These are phyloP conservation scores for Thaumatotibia leucotreta DNA, from an alignment of 1,140 invertebrate genomes.

Conservation along the genomic window DNA sequence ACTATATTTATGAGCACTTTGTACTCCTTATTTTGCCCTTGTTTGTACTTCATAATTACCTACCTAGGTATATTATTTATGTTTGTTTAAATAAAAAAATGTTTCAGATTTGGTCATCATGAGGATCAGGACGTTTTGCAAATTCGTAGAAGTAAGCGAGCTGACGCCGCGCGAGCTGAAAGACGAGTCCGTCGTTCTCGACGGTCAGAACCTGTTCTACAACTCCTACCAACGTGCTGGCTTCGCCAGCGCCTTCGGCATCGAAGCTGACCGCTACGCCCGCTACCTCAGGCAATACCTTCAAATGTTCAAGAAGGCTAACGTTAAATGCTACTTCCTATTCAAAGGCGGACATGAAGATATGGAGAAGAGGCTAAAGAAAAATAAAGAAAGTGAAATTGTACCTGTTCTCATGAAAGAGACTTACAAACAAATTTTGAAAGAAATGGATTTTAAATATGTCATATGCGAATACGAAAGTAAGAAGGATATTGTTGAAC, in stretches of 20 bases:
- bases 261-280: conserved; percentile 35
- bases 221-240: conserved; percentile 19
- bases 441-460: conserved; percentile 40
- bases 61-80: too few species aligned
- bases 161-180: not conserved
- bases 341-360: conserved; percentile 41
- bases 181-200: conserved; percentile 32
- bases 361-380: not conserved
- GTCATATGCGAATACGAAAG: conserved; percentile 25
- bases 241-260: conserved; percentile 25
- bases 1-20: too few species aligned
- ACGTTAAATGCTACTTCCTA: conserved; percentile 41
- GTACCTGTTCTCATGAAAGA: conserved; percentile 28
- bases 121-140: not conserved
- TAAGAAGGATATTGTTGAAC: conserved; percentile 32
- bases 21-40: too few species aligned
- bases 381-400: not conserved
- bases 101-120: not conserved
- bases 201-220: conserved; percentile 43
- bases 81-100: too few species aligned
- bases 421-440: conserved; percentile 30
- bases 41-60: too few species aligned
- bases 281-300: conserved; percentile 26
- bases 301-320: conserved; percentile 32
- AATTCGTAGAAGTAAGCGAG: not conserved